phyloP scores from a whole-genome alignment of 2,113 vertebrate species.

The Zeus faber region DNA sequence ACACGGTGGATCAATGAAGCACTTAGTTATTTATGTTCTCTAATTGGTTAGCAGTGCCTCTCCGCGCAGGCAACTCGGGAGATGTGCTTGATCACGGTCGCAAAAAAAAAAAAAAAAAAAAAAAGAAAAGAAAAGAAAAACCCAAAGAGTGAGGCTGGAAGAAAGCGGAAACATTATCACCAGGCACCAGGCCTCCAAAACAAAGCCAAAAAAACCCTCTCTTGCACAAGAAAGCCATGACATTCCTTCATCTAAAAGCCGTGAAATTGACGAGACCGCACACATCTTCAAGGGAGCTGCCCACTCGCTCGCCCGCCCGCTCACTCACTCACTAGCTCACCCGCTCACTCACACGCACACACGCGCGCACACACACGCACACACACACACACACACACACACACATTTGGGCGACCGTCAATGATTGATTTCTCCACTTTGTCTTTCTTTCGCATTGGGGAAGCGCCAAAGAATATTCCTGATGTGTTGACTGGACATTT shows the following conservation, averaged over 20 bases:
- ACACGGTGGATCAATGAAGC: slow-evolving; percentile 64
- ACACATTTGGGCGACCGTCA: slow-evolving; percentile 11
- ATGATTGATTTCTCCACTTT: slow-evolving; percentile 45
- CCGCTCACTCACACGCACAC: slow-evolving; percentile 11
- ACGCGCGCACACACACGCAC: not conserved
- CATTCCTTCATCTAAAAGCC: slow-evolving; percentile 34
- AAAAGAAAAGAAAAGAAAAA: not conserved
- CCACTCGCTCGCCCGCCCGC: not conserved
- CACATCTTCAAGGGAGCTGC: slow-evolving; percentile 33
- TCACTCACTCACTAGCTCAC: not conserved
- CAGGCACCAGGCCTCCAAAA: slow-evolving; percentile 36
- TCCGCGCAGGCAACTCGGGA: slow-evolving; percentile 48
- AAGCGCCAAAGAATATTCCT: slow-evolving; percentile 46
- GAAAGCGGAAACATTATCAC: slow-evolving; percentile 49
- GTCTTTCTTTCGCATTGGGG: slow-evolving; percentile 42
- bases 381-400: not conserved
- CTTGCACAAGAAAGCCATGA: slow-evolving; percentile 37
- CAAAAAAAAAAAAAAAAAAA: slow-evolving; percentile 37
- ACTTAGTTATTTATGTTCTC: slow-evolving; percentile 62
- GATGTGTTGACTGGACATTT: slow-evolving; percentile 45
- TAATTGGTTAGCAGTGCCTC: slow-evolving; percentile 53
- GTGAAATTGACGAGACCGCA: slow-evolving; percentile 40
- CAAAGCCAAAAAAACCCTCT: too few species aligned
- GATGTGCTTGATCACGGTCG: slow-evolving; percentile 57
- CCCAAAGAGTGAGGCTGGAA: too few species aligned